Evolutionary conservation across 92 coral and sea anemone genomes (phyloP).

Genomic region (Phenganax stokvisi): DNA sequence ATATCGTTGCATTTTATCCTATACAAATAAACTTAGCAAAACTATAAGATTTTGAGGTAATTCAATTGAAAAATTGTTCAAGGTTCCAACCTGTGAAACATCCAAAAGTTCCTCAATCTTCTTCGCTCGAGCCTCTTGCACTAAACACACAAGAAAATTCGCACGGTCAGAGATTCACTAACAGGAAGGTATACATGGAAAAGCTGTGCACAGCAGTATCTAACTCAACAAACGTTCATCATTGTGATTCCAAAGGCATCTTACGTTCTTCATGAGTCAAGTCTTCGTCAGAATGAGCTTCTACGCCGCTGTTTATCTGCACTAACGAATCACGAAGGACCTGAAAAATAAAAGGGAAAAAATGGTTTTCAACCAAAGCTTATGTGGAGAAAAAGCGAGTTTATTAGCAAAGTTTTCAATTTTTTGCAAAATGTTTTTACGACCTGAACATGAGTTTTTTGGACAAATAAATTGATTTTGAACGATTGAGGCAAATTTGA

Average conservation of each 20-base stretch:
- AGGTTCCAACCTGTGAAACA: slow-evolving; percentile 47
- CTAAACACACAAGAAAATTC: slow-evolving; percentile 35
- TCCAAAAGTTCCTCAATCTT: slow-evolving; percentile 50
- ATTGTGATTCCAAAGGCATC: not conserved
- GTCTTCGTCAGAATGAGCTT: slow-evolving; percentile 52
- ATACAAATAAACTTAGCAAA: too few relatives aligned
- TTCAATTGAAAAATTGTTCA: not conserved
- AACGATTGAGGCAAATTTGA: too few relatives aligned
- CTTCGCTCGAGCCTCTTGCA: slow-evolving; percentile 44
- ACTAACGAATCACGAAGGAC: slow-evolving; percentile 75
- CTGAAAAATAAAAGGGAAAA: slow-evolving; percentile 26
- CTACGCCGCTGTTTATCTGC: slow-evolving; percentile 59
- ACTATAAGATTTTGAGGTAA: too few relatives aligned
- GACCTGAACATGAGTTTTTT: too few relatives aligned
- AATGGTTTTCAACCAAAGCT: not conserved
- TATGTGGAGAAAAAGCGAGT: too few relatives aligned
- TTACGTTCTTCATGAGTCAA: slow-evolving; percentile 55
- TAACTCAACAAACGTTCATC: too few relatives aligned
- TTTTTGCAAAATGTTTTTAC: too few relatives aligned
- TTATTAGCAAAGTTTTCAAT: too few relatives aligned
- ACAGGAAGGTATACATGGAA: too few relatives aligned
- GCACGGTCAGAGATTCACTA: too few relatives aligned
- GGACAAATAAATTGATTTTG: not conserved
- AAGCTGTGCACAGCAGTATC: too few relatives aligned
- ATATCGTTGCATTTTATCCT: not conserved